A percentile compares a stretch with the other conserved stretches of the same genome.
Conservation (phyloP, 30 jellyfish, hydroid and myxozoan species). For the Chironex yamaguchii region DNA sequence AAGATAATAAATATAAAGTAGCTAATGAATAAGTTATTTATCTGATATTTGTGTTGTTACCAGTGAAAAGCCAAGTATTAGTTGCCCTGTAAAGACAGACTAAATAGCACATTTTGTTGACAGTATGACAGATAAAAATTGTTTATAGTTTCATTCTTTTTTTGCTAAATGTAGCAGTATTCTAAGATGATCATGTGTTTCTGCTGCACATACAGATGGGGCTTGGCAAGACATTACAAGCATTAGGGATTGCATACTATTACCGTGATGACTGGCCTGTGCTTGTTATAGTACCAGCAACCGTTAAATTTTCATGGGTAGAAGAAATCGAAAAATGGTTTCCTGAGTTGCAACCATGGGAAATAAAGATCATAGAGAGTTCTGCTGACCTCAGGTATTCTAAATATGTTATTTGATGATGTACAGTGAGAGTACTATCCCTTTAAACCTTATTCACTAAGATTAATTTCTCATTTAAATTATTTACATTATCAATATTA, state of each 20-base stretch:
- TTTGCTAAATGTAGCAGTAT: neutral
- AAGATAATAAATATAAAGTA: too few relatives aligned
- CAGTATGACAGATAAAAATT: neutral
- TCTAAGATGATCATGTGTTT: neutral
- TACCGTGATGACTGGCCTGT: conserved; percentile 79
- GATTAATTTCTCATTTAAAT: neutral
- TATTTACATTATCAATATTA: neutral
- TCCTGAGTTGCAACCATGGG: conserved; percentile 87
- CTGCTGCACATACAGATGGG: conserved; percentile 69
- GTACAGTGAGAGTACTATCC: neutral
- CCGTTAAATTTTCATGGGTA: conserved; percentile 80
- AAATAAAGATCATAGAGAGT: conserved; percentile 65
- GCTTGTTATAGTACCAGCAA: conserved; percentile 81
- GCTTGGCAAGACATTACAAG: conserved; percentile 91
- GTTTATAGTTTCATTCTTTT: neutral
- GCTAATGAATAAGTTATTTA: too few relatives aligned
- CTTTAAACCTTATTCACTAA: neutral
- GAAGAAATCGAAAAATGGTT: conserved; percentile 92
- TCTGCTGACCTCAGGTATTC: conserved; percentile 71
- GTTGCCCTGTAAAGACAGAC: too few relatives aligned
- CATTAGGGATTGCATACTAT: conserved; percentile 79
- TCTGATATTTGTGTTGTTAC: too few relatives aligned
- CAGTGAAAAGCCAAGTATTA: too few relatives aligned
- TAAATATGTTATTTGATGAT: neutral
- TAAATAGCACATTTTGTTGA: neutral